phyloP scores from a whole-genome alignment of 1,140 invertebrate genomes.

The Platorchestia sp. region DNA sequence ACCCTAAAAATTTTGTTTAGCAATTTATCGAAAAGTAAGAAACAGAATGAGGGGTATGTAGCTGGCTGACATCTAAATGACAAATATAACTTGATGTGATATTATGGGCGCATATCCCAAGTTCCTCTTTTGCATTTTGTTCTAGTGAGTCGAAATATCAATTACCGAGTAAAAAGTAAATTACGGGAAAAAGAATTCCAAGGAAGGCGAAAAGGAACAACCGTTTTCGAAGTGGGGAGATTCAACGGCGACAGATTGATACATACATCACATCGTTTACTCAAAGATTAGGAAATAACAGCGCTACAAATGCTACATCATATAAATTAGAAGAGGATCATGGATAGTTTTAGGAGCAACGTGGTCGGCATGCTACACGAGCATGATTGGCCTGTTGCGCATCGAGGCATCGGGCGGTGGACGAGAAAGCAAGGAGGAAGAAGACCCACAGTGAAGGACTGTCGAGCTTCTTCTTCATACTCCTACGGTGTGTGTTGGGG shows the following conservation, averaged over 20 bases:
- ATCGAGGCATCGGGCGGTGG: neutral
- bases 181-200: neutral
- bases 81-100: neutral
- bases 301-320: neutral
- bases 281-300: neutral
- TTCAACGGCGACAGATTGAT: neutral
- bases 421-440: neutral
- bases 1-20: too few relatives aligned
- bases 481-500: neutral
- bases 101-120: neutral
- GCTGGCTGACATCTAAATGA: neutral
- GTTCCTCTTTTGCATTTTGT: neutral
- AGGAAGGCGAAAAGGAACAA: neutral
- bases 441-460: conserved; percentile 33
- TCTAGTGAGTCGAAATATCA: neutral
- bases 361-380: neutral
- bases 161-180: neutral
- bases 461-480: neutral
- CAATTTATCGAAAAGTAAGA: too few relatives aligned
- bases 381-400: neutral
- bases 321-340: neutral
- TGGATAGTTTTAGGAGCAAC: neutral
- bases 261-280: neutral
- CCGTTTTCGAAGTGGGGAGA: neutral
- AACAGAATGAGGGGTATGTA: too few relatives aligned